phyloP scores from a whole-genome alignment of 2,113 vertebrate species.

The Pavo muticus region DNA sequence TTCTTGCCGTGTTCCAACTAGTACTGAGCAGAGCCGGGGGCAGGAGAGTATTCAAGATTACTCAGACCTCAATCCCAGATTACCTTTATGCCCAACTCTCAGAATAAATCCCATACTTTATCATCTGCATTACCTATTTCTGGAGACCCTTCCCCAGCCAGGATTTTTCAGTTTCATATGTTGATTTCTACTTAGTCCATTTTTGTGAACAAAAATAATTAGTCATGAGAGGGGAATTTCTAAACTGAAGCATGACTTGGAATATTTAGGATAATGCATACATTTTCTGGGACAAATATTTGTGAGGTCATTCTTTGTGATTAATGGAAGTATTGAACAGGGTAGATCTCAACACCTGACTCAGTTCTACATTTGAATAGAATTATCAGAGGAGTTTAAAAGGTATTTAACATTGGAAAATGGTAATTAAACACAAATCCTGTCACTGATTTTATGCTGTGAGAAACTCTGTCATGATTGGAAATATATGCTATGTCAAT shows the following conservation, averaged over 20 bases:
- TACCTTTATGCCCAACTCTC: background rate
- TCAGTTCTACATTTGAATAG: background rate
- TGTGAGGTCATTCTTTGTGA: background rate
- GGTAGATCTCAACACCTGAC: background rate
- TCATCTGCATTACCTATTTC: background rate
- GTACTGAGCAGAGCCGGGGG: background rate
- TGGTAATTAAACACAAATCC: background rate
- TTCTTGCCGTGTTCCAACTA: background rate
- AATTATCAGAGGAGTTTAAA: background rate
- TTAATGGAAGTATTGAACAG: background rate
- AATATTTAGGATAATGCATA: background rate
- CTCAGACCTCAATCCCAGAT: background rate
- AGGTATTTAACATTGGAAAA: background rate
- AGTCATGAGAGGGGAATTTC: background rate
- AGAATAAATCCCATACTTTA: background rate
- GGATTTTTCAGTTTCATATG: background rate
- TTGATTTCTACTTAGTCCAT: background rate
- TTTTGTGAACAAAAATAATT: background rate
- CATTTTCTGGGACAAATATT: background rate
- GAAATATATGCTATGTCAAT: background rate
- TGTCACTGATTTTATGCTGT: background rate
- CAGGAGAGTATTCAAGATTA: background rate
- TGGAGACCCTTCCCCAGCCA: accelerated
- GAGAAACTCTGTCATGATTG: background rate
- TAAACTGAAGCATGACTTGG: background rate